Base-by-base conservation (phyloP, 2,888 invertebrate species). In the Empis livida region DNA sequence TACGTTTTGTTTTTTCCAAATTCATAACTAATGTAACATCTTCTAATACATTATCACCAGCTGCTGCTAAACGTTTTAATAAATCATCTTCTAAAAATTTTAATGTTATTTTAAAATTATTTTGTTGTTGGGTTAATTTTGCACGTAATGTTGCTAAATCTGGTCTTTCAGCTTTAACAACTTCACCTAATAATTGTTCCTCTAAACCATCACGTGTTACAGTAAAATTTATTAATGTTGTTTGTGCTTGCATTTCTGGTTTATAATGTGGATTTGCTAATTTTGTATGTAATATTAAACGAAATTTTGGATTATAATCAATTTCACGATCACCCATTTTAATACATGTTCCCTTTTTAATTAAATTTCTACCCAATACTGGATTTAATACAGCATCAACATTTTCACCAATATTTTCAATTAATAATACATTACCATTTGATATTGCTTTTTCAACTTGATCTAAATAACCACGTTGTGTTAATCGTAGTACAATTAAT, bases 241-340 rank as follows among this genome's bases (percentile, higher is more conserved):
- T 87, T 71, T 95, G 94, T 0, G 94, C 94, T 69, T 95, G 94
- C 80, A 94, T 88, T 71, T 95, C 94, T 0, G 94, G 94, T 62
- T 94, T 91, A 64, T 93, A 95, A 71, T 94, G 94, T 0, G 94
- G 94, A 71, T 95, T 95, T 1, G 90, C 92, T 51, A 95, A 70
- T 69, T 95, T 95, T 0, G 94, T 94, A 64, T 95, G 94, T 1
- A 95, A 66, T 53, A 95, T 80, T 5, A 95, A 72, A 10, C 84
- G 78, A 71, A 95, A 95, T 42, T 73, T 75, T 0, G 79, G 78
- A 70, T 89, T 80, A 65, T 80, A 94, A 64, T 94, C 93, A 27
- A 95, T 81, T 70, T 95, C 94, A 61, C 85, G 84, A 63, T 94
- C 94, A 2, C 94, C 94, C 53, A 95, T 84, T 76, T 88, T 80